Base-by-base conservation (phyloP, 1,140 invertebrate species). In the Bombus haemorrhoidalis region DNA sequence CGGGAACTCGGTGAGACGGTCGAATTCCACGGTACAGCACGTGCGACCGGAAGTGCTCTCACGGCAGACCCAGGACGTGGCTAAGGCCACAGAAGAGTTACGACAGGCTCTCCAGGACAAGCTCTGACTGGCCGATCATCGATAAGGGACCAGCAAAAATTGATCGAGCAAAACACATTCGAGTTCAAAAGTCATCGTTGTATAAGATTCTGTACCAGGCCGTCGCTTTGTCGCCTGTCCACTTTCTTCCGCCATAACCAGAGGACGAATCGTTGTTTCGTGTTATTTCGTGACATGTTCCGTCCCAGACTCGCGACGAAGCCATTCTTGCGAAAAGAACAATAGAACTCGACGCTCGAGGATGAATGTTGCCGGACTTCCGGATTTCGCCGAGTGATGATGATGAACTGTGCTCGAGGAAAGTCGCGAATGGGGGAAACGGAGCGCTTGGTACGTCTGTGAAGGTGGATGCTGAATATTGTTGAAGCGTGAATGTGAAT, bases 71-170 rank as follows among this genome's bases (percentile, higher is more conserved):
- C 92, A 96, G 87, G 96, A 97, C 86, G 94, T 97, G 71, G 95
- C 96, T 57, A 97, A 97, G 93, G 97, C 96, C 9, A 97, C 97
- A 9, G 97, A 97, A 92, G 97, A 97, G 87, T 95, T 97, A 12
- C 95, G 97, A 79, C 95, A 97, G 90, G 96, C 97, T 39, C 93
- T 97, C 25, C 97, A 97, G 91, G 97, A 97, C 87, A 97, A 97
- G 94, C 96, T 97, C 92, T 97, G 96, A 97, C 92, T 90, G 72
- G 74, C 43, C 8, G n/a, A 28, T 10, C 47, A 39, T 32, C 71
- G 59, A 81, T 59, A 59, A 73, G 37, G 79, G 76, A 59, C 78
- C 73, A 62, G 41, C 82, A 75, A 41, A 80, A 82, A 86, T 79
- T 68, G 62, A 78, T 85, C 81, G 82, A 68, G 47, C 82, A 57